Evolutionary conservation across 2,888 invertebrate species (phyloP), one percentile per base, ranked within the genome.

Genomic region (Caradrina kadenii): DNA sequence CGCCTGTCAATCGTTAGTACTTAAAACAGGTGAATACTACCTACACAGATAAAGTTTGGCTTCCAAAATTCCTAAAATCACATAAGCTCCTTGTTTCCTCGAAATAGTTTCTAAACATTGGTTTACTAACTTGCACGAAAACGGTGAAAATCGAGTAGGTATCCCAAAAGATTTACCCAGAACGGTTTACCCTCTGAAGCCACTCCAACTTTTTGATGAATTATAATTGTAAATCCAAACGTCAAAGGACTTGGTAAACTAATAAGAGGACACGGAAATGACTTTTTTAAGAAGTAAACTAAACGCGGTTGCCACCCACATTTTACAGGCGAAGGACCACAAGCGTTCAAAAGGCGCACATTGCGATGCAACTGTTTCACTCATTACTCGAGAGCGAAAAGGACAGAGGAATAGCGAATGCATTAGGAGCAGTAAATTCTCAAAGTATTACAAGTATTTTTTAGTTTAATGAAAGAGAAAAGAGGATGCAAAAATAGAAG

Each of bases 361-460:
- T 76, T 69, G 67, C 66, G 69, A 75, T 82, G 76, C 80, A 81
- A 77, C 76, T 79, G 69, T 76, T 81, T 75, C 67, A 78, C 76
- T 82, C 80, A 83, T 84, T 86, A 87, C 84, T 81, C 79, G 73
- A 80, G 80, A 76, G 81, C 58, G 69, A 85, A 83, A 80, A 74
- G 80, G 82, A 85, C 68, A 73, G 69, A 81, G 76, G 80, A 77
- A 79, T 52, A 72, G 55, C 59, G 82, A 88, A 89, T 87, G 86
- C 90, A 92, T 90, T 91, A 90, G 84, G 76, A 86, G 83, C 88
- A 84, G 86, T 89, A 88, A 87, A 86, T 90, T 89, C 82, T 87
- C 79, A 83, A 87, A 84, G 75, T 74, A 79, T 73, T 79, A 69
- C 79, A 84, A 83, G 80, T 72, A 76, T 86, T 86, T 86, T 86